Base-by-base conservation (phyloP, 2,797 vertebrate species). In the Sebastes minor region DNA sequence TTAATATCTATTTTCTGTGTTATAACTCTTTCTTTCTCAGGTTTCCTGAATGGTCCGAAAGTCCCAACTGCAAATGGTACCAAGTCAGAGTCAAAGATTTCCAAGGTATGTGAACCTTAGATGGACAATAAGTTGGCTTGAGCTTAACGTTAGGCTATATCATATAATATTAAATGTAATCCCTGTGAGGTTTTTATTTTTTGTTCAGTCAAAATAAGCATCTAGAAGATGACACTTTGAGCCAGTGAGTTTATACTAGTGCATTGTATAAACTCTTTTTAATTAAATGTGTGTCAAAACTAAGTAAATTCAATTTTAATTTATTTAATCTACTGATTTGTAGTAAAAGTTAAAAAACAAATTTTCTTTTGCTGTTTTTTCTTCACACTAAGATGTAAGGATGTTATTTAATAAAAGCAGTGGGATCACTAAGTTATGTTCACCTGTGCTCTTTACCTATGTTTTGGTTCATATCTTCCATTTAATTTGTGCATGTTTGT, bases 21-120 rank as follows among this genome's bases (percentile, higher is more conserved):
- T 67, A 76, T 8, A 25, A 52, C 32, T 49, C 23, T 32, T 78
- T 78, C 76, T 12, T 84, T 84, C 49, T 69, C 66, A 96, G 95
- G 71, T 56, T 23, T 80, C 14, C 32, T 76, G 55, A 90, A 82
- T n/a, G 81, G 74, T 49, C 84, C 76, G 42, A 91, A 62, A 61
- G 57, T 82, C 2, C 65, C 71, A 23, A 65, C 60, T 8, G 59
- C 71, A 14, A 88, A 87, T 33, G 87, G 79, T 16, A 65, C 78
- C 72, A 82, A 81, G 71, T 59, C 83, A 0, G 88, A 89, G 67
- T 61, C 73, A 49, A 92, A 90, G 64, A 55, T 27, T 9, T 12
- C 74, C 18, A 96, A 96, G 94, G 95, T 96, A 89, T 9, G 38
- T 1, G 13, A 55, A 11, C 27, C n/a, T 20, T 7, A 32, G 5